phyloP scores from a whole-genome alignment of 1,140 invertebrate species.

The Contarinia nasturtii region DNA sequence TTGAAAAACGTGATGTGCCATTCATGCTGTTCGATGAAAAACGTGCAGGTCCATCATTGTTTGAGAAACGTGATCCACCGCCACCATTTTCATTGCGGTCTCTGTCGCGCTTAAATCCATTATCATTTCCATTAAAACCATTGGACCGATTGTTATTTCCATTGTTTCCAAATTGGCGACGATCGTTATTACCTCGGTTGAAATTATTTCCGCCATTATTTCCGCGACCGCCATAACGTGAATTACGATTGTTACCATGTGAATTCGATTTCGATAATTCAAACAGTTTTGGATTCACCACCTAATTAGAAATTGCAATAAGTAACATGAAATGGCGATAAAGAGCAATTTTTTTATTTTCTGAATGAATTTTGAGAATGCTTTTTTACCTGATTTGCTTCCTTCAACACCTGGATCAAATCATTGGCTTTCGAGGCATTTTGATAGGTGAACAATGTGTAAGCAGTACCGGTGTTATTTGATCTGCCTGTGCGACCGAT shows the following conservation, averaged over 20 bases:
- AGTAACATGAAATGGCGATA: background rate
- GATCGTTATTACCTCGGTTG: background rate
- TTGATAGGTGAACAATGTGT: conserved; percentile 91
- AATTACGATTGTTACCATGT: conserved; percentile 9
- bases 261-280: conserved; percentile 27
- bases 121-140: background rate
- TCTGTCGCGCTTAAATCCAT: background rate
- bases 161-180: background rate
- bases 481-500: conserved; percentile 94
- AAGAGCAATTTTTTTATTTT: conserved; percentile 18
- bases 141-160: background rate
- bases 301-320: conserved; percentile 13
- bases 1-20: background rate
- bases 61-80: background rate
- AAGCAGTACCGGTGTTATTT: conserved; percentile 87
- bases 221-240: conserved; percentile 6
- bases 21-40: too few relatives aligned
- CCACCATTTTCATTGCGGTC: background rate
- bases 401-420: conserved; percentile 76
- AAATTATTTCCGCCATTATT: background rate
- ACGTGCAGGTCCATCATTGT: background rate
- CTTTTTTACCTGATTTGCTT: conserved; percentile 72
- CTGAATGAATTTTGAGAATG: background rate
- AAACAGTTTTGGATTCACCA: conserved; percentile 34
- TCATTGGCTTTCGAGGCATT: conserved; percentile 87